Percentiles rank a stretch among this genome's conserved stretches.
phyloP scores from a whole-genome alignment of 2,888 invertebrate genomes.

The Mycogona germanica region DNA sequence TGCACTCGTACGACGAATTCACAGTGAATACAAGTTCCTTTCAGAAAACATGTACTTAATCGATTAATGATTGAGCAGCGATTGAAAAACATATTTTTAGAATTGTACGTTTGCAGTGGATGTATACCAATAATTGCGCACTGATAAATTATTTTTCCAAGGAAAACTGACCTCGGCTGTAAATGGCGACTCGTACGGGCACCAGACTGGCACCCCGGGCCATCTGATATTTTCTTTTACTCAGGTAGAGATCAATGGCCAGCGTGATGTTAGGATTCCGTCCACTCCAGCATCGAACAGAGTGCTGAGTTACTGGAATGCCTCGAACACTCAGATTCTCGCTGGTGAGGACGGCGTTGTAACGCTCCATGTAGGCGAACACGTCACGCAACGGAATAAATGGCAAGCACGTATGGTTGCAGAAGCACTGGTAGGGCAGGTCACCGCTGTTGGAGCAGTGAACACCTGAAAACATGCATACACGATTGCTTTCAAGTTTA shows the following conservation, averaged over 20 bases:
- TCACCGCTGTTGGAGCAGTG: conserved; percentile 17
- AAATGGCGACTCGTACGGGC: conserved; percentile 13
- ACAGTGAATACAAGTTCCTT: too few species aligned
- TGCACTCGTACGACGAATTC: too few species aligned
- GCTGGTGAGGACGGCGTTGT: conserved; percentile 9
- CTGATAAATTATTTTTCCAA: too few species aligned
- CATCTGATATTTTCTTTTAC: conserved; percentile 11
- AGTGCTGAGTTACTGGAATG: conserved; percentile 12
- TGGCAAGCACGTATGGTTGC: conserved; percentile 21
- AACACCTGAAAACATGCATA: conserved; percentile 17
- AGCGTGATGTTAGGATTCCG: conserved; percentile 15
- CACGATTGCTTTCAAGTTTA: background rate
- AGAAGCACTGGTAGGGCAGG: conserved; percentile 22
- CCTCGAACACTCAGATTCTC: conserved; percentile 9
- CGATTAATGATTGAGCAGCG: too few species aligned
- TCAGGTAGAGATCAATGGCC: conserved; percentile 14
- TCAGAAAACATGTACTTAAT: too few species aligned
- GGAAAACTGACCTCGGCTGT: conserved; percentile 12
- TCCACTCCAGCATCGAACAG: conserved; percentile 14
- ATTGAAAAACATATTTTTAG: too few species aligned
- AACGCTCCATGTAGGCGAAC: conserved; percentile 16
- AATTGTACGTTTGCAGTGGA: too few species aligned
- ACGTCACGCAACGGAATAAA: conserved; percentile 20
- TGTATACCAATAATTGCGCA: too few species aligned
- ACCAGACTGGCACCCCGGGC: background rate